These are phyloP conservation scores for Rhabditoides inermis DNA, from an alignment of 2,888 invertebrate genomes.

Conservation along the genomic window DNA sequence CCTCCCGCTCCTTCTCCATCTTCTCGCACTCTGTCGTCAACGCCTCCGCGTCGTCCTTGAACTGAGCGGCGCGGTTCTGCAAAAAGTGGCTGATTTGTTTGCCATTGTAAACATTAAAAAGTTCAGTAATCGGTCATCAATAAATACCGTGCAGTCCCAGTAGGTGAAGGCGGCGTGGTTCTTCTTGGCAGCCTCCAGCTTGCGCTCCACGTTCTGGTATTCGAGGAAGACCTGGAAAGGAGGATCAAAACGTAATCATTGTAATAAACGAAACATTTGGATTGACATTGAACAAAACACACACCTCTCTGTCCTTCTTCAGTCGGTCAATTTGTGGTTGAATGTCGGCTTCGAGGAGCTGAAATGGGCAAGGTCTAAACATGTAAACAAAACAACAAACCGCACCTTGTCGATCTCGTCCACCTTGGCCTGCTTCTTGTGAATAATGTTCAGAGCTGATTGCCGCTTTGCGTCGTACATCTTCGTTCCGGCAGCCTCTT, in stretches of 20 bases:
- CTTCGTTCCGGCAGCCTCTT: conserved; percentile 94
- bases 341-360: conserved; percentile 69
- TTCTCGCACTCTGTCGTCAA: neutral
- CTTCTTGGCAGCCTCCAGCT: conserved; percentile 3
- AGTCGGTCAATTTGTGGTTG: conserved; percentile 78
- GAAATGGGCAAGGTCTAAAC: conserved; percentile 13
- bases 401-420: conserved; percentile 63
- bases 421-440: conserved; percentile 82
- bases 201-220: conserved; percentile 3
- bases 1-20: conserved; percentile 26
- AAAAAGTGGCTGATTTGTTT: neutral
- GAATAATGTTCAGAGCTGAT: conserved; percentile 74
- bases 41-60: neutral
- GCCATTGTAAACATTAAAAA: neutral
- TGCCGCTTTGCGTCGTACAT: conserved; percentile 91
- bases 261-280: too few species aligned
- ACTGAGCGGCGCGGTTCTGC: neutral
- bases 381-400: conserved; percentile 1
- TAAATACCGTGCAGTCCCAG: conserved; percentile 1
- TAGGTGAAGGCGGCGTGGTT: conserved; percentile 6
- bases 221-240: too few species aligned
- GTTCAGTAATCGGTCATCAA: neutral
- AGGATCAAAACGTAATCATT: too few species aligned
- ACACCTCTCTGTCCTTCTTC: conserved; percentile 73
- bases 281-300: too few species aligned